Percentiles rank a stretch among this genome's conserved stretches.
phyloP scores from a whole-genome alignment of 2,888 invertebrate genomes.

The Yponomeuta sedellus region DNA sequence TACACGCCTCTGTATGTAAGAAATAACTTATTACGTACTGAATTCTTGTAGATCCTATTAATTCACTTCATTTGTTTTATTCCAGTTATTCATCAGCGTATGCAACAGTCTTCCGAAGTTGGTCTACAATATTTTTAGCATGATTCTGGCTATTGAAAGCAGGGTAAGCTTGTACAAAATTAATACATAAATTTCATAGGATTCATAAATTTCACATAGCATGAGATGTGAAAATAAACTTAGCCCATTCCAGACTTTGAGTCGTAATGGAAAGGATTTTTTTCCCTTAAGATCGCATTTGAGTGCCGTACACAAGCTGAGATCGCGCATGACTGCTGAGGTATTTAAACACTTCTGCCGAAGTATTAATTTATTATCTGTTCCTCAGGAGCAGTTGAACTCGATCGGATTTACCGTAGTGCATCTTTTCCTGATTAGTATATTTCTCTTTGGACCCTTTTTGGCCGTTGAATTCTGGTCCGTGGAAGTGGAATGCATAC shows the following conservation, averaged over 20 bases:
- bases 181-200: not conserved
- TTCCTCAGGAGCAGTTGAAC: slow-evolving; percentile 41
- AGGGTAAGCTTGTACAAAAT: slow-evolving; percentile 37
- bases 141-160: slow-evolving; percentile 48
- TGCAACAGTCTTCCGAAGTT: slow-evolving; percentile 55
- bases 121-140: slow-evolving; percentile 48
- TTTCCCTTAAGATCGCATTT: too few relatives aligned
- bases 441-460: slow-evolving; percentile 55
- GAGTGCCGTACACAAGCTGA: too few relatives aligned
- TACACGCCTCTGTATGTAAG: slow-evolving; percentile 47
- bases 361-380: not conserved
- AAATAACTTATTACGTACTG: too few relatives aligned
- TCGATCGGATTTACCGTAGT: slow-evolving; percentile 41
- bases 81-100: slow-evolving; percentile 56
- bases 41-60: too few relatives aligned
- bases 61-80: slow-evolving; percentile 22
- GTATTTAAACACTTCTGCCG: too few relatives aligned
- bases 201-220: too few relatives aligned
- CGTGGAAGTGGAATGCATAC: slow-evolving; percentile 53
- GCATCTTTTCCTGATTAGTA: slow-evolving; percentile 46
- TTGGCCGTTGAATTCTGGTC: slow-evolving; percentile 47
- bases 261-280: too few relatives aligned
- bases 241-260: too few relatives aligned
- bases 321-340: too few relatives aligned
- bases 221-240: too few relatives aligned